These are phyloP conservation scores for Rana temporaria DNA, from an alignment of 2,113 vertebrate species.

Conservation along the genomic window DNA sequence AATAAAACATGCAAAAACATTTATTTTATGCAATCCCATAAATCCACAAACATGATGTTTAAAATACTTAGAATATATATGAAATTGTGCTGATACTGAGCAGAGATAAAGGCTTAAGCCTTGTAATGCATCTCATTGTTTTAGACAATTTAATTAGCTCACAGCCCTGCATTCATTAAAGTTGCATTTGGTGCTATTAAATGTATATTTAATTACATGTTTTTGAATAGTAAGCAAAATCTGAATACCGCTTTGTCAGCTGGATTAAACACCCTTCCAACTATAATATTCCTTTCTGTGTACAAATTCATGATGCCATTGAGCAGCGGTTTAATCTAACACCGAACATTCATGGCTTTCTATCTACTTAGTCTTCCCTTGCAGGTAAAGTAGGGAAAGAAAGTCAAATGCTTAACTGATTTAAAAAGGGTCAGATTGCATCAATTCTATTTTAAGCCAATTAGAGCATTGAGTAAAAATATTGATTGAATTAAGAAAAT, in stretches of 20 bases:
- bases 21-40: background rate
- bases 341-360: background rate
- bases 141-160: slow-evolving; percentile 42
- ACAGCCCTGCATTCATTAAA: slow-evolving; percentile 27
- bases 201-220: slow-evolving; percentile 54
- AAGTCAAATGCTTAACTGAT: slow-evolving; percentile 49
- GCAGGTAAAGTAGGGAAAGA: slow-evolving; percentile 32
- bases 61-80: background rate
- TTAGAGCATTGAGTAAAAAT: slow-evolving; percentile 49
- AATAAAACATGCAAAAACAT: too few relatives aligned
- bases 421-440: slow-evolving; percentile 49
- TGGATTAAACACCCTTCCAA: slow-evolving; percentile 25
- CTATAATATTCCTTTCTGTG: background rate
- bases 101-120: slow-evolving; percentile 9
- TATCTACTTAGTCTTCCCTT: background rate
- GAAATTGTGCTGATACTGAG: background rate
- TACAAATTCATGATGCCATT: slow-evolving; percentile 14
- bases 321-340: slow-evolving; percentile 27
- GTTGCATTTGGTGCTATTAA: slow-evolving; percentile 43
- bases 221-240: slow-evolving; percentile 51
- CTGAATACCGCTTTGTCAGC: slow-evolving; percentile 43
- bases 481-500: slow-evolving; percentile 55
- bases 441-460: slow-evolving; percentile 47
- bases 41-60: background rate
- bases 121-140: slow-evolving; percentile 39